These are phyloP conservation scores for Orthonyx spaldingii DNA, from an alignment of 2,113 vertebrate species.

Conservation along the genomic window DNA sequence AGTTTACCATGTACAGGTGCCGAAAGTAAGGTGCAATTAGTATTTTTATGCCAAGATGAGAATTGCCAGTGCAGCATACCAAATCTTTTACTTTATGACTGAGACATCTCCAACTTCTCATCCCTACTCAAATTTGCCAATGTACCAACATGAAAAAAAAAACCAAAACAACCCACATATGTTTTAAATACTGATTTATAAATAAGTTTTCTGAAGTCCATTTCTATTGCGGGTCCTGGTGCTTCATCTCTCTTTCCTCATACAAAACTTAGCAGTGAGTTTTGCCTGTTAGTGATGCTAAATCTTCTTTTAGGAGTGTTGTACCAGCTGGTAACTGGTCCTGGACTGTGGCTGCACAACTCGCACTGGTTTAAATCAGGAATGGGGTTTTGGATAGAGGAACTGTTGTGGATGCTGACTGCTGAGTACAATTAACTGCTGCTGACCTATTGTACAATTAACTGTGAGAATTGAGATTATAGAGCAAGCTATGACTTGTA, in stretches of 20 bases:
- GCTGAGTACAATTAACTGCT: no score
- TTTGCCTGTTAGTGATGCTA: not conserved
- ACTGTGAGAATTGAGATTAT: not conserved
- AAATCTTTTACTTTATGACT: not conserved
- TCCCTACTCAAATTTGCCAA: not conserved
- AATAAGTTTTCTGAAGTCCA: not conserved
- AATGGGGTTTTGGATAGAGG: not conserved
- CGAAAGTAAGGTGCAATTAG: not conserved
- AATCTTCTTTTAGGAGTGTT: not conserved
- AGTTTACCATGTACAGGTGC: not conserved
- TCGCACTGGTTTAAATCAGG: fast-evolving
- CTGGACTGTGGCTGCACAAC: not conserved
- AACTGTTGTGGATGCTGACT: not conserved
- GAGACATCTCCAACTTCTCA: not conserved
- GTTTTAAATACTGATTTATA: not conserved
- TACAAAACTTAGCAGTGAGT: not conserved
- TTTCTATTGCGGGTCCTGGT: not conserved
- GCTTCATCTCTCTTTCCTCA: not conserved
- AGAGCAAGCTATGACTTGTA: not conserved
- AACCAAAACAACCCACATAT: fast-evolving
- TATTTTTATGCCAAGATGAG: not conserved
- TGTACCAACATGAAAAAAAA: not conserved
- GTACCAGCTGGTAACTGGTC: not conserved
- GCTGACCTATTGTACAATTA: not conserved
- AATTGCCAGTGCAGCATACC: not conserved